Base-by-base conservation (phyloP, 2,797 vertebrate species). In the Sebastes vulpes region DNA sequence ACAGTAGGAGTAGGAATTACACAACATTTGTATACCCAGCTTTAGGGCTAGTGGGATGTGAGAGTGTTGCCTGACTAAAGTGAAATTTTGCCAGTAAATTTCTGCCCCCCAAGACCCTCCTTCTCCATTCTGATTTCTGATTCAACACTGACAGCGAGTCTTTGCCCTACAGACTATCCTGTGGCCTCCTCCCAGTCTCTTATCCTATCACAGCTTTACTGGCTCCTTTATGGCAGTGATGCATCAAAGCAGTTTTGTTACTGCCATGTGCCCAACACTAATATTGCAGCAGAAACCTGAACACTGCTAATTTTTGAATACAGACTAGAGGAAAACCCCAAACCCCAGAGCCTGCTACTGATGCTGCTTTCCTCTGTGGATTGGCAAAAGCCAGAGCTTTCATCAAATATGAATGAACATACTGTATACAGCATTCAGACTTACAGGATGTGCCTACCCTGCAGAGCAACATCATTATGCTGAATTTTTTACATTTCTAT, bases 391-490 rank as follows among this genome's bases (percentile, higher is more conserved):
- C 68, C 60, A 20, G 67, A 32, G 65, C 79, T 85, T 87, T 89
- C 76, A 92, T 93, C 61, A 94, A 94, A 90, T 88, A 95, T 94
- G 82, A 86, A 95, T 89, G 85, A 82, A 82, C 73, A 77, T 81
- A 86, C 71, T 60, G 73, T 76, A 72, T 74, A 83, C 79, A 81
- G 78, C 56, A 61, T 83, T 86, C 66, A 73, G 52, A 75, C 64
- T 61, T 68, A 48, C 65, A 75, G 60, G 60, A 77, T 35, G 10
- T 28, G 57, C 79, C 18, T 61, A 60, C 66, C 75, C 63, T 63
- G 65, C 79, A 1, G 78, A 89, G 78, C 56, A 63, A 65, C 79
- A 87, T 90, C 67, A 80, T 90, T 88, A 90, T 86, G 76, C 75
- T 26, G 80, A 21, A 83, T 85, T 84, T 79, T 86, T 78, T 59